These are phyloP conservation scores for Phacellophora camtschatica DNA, from an alignment of 30 jellyfish, hydroid and myxozoan species.

Conservation along the genomic window DNA sequence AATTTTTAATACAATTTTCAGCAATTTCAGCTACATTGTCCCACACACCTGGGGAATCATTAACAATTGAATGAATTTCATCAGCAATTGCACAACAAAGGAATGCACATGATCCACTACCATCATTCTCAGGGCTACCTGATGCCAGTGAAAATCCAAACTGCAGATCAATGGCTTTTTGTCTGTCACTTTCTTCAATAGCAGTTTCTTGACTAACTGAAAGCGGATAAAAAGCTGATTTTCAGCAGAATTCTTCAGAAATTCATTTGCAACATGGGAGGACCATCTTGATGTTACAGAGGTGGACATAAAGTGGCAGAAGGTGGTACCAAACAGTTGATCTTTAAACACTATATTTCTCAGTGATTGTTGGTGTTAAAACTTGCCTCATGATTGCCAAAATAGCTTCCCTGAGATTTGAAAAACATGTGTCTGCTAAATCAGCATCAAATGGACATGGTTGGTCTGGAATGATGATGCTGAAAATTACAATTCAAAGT, in stretches of 20 bases:
- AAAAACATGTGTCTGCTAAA: neutral
- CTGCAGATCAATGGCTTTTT: neutral
- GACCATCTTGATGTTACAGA: neutral
- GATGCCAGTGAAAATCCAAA: neutral
- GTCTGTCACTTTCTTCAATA: neutral
- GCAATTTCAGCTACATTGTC: neutral
- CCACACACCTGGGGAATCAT: neutral
- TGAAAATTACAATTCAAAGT: neutral
- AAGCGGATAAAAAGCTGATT: neutral
- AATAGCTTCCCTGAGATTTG: neutral
- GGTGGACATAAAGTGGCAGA: neutral
- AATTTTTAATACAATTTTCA: neutral
- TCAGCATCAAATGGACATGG: constrained; percentile 10
- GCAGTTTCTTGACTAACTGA: constrained; percentile 23
- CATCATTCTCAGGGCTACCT: constrained; percentile 17
- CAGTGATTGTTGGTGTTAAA: neutral
- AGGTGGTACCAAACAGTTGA: constrained; percentile 1
- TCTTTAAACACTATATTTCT: neutral
- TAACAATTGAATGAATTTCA: neutral
- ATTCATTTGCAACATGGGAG: neutral
- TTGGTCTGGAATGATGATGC: neutral
- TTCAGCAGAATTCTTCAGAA: neutral
- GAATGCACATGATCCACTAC: constrained; percentile 13
- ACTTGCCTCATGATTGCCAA: neutral
- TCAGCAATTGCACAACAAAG: constrained; percentile 6